Percentiles rank a stretch among this genome's conserved stretches.
Evolutionary conservation across 2,888 invertebrate species (phyloP).

Genomic region (Tholera decimalis): DNA sequence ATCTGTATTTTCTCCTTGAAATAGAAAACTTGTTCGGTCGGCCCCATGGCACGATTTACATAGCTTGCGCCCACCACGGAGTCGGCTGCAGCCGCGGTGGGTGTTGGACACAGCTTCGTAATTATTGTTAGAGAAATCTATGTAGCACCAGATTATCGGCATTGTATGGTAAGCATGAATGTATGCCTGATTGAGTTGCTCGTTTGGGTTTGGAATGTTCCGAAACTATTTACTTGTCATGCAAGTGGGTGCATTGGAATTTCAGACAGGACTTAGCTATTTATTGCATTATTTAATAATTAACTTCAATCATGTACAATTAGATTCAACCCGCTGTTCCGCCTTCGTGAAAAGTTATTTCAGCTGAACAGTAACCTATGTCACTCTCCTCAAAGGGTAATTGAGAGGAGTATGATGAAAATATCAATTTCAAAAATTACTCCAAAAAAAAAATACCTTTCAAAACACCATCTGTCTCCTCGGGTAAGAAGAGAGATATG

Average conservation of each 20-base stretch:
- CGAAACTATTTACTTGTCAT: conserved; percentile 19
- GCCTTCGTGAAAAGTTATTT: no score
- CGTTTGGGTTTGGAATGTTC: conserved; percentile 6
- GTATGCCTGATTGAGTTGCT: conserved; percentile 45
- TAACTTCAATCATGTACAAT: background rate
- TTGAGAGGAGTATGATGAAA: no score
- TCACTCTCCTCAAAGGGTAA: no score
- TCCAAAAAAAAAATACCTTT: no score
- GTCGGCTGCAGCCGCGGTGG: conserved; percentile 51
- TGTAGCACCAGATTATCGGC: conserved; percentile 54
- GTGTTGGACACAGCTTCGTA: conserved; percentile 65
- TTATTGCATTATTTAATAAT: background rate
- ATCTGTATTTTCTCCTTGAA: conserved; percentile 78
- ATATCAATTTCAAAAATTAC: no score
- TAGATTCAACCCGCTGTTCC: no score
- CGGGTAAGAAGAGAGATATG: no score
- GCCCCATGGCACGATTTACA: conserved; percentile 72
- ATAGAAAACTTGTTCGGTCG: conserved; percentile 73
- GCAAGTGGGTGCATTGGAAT: conserved; percentile 1
- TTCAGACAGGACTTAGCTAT: background rate
- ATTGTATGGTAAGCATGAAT: conserved; percentile 57
- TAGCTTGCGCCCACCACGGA: conserved; percentile 63
- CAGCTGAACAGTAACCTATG: background rate
- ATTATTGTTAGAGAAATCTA: conserved; percentile 68
- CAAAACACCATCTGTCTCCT: no score